These are phyloP conservation scores for Volucella zonaria DNA, from an alignment of 2,888 invertebrate species.

Conservation along the genomic window DNA sequence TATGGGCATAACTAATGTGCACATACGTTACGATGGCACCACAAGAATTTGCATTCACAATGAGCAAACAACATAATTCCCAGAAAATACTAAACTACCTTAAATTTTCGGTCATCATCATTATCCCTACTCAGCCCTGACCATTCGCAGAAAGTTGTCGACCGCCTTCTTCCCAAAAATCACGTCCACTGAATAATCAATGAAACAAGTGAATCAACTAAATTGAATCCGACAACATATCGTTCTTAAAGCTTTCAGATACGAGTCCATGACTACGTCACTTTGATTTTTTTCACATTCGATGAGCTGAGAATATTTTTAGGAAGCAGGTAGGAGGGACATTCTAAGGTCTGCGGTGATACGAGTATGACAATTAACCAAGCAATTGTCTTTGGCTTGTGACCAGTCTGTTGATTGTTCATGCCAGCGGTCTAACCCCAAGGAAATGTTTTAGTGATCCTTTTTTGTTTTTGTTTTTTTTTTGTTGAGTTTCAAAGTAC, in stretches of 20 bases:
- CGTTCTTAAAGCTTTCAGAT: too few species aligned
- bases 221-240: too few species aligned
- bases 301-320: too few species aligned
- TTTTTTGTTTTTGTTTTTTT: too few species aligned
- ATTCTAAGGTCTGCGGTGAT: not conserved
- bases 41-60: too few species aligned
- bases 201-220: too few species aligned
- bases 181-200: not conserved
- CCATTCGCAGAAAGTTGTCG: not conserved
- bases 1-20: too few species aligned
- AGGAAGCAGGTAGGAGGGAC: not conserved
- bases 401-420: constrained; percentile 37
- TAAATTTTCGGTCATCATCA: not conserved
- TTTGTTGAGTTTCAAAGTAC: constrained; percentile 28
- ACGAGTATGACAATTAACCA: constrained; percentile 21
- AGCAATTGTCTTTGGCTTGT: constrained; percentile 13
- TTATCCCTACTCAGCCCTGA: not conserved
- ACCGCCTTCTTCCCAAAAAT: not conserved
- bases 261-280: too few species aligned
- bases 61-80: not conserved
- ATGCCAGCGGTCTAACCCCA: constrained; percentile 29
- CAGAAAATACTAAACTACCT: not conserved
- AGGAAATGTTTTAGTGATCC: constrained; percentile 17
- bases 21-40: too few species aligned
- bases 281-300: too few species aligned